phyloP scores from a whole-genome alignment of 2,888 invertebrate genomes.

The Macropis europaea region DNA sequence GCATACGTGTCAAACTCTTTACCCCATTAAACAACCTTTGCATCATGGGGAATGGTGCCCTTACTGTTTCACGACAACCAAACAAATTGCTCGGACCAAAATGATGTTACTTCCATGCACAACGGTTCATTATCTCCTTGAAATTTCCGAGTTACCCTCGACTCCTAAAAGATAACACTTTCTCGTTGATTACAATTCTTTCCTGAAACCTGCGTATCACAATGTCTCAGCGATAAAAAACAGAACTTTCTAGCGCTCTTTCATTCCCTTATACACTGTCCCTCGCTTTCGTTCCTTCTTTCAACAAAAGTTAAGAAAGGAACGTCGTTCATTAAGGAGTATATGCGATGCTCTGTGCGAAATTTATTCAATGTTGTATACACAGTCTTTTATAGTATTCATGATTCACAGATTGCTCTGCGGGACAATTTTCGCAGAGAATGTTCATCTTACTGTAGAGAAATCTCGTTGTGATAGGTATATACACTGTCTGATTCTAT shows the following conservation, averaged over 20 bases:
- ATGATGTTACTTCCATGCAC: background rate
- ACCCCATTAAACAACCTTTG: no score
- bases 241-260: background rate
- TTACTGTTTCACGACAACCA: background rate
- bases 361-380: no score
- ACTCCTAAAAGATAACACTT: conserved; percentile 36
- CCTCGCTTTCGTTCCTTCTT: background rate
- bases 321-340: no score
- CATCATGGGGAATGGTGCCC: background rate
- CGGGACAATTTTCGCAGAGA: no score
- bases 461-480: no score
- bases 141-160: conserved; percentile 2
- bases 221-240: conserved; percentile 7
- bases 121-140: conserved; percentile 15
- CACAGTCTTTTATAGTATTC: no score
- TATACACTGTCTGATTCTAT: no score
- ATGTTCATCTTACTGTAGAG: no score
- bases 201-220: background rate
- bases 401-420: no score
- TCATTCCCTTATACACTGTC: background rate
- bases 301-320: background rate
- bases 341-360: no score
- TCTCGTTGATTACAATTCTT: background rate
- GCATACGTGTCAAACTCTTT: no score
- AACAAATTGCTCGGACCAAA: conserved; percentile 8